phyloP scores from a whole-genome alignment of 2,888 invertebrate genomes.

The Charanyca ferruginea region DNA sequence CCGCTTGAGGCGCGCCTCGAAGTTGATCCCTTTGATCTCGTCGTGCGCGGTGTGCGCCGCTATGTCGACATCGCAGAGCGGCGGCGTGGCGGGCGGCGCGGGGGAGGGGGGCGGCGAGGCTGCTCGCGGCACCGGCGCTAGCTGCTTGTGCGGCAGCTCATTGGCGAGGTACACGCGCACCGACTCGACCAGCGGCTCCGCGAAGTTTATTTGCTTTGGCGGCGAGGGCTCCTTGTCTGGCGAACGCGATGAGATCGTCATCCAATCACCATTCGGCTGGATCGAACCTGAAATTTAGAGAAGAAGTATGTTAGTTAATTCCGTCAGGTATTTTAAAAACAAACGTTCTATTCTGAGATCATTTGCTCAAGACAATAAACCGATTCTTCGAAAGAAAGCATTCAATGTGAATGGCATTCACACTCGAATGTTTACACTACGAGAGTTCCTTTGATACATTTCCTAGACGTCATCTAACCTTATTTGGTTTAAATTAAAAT shows the following conservation, averaged over 20 bases:
- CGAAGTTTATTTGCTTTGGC: conserved; percentile 83
- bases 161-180: conserved; percentile 87
- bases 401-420: not conserved
- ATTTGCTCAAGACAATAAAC: not conserved
- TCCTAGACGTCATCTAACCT: not conserved
- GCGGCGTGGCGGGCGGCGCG: conserved; percentile 66
- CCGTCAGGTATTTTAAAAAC: not conserved
- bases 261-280: conserved; percentile 89
- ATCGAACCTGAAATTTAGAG: conserved; percentile 84
- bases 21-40: conserved; percentile 88
- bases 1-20: conserved; percentile 84
- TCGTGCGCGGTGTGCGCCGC: conserved; percentile 83
- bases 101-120: conserved; percentile 64
- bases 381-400: not conserved
- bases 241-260: conserved; percentile 88
- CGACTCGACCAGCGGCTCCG: conserved; percentile 88
- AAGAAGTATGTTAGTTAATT: conserved; percentile 43
- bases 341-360: not conserved
- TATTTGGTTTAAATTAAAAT: conserved; percentile 11
- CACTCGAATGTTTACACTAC: conserved; percentile 1
- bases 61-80: conserved; percentile 85
- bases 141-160: conserved; percentile 83
- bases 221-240: conserved; percentile 85
- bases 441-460: not conserved
- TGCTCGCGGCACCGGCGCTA: conserved; percentile 74